Conservation (phyloP, 1,140 invertebrate genomes). For the Danaus melanippus region DNA sequence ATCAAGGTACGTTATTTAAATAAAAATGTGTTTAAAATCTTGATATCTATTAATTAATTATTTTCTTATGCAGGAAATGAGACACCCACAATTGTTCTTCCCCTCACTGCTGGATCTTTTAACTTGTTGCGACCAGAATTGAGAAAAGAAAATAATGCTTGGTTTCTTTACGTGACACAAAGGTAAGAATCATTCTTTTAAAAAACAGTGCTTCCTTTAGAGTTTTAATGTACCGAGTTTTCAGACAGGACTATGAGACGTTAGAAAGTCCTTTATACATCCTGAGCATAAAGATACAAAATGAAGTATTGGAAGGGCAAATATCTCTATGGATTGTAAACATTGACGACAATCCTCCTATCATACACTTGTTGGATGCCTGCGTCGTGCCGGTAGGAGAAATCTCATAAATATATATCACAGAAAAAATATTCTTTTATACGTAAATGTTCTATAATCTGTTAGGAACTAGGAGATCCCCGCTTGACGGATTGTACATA, state of each 20-base stretch:
- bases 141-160: slow-evolving; percentile 29
- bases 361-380: slow-evolving; percentile 54
- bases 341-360: slow-evolving; percentile 70
- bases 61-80: slow-evolving; percentile 29
- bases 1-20: slow-evolving; percentile 38
- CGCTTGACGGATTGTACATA: slow-evolving; percentile 56
- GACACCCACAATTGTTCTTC: slow-evolving; percentile 27
- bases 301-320: slow-evolving; percentile 19
- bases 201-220: not conserved
- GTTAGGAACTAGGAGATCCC: slow-evolving; percentile 55
- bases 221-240: slow-evolving; percentile 12
- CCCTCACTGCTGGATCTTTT: slow-evolving; percentile 31
- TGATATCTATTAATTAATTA: not conserved
- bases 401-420: no score
- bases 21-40: no score
- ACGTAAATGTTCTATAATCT: no score
- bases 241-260: slow-evolving; percentile 71
- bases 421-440: no score
- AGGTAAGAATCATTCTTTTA: slow-evolving; percentile 26
- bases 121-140: slow-evolving; percentile 39
- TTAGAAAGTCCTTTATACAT: slow-evolving; percentile 51
- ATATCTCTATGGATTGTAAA: slow-evolving; percentile 61
- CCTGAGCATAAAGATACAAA: slow-evolving; percentile 42
- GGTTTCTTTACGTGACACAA: slow-evolving; percentile 54
- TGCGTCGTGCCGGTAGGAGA: slow-evolving; percentile 53